A percentile compares a stretch with the other conserved stretches of the same genome.
Evolutionary conservation across 92 coral and sea anemone genomes (phyloP).

Genomic region (Pocillopora grandis): DNA sequence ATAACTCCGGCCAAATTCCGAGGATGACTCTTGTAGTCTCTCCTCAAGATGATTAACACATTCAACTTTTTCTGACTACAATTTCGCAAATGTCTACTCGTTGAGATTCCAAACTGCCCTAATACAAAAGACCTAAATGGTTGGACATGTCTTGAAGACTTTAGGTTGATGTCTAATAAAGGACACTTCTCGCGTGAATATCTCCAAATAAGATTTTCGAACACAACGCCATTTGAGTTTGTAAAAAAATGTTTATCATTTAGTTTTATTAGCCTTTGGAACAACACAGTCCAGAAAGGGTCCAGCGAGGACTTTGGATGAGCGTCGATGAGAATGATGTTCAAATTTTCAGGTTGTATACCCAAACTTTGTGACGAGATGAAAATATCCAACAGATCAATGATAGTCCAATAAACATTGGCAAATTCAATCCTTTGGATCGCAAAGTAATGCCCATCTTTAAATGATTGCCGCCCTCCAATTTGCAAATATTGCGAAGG

Average conservation of each 20-base stretch:
- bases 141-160: background rate
- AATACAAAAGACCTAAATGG: constrained; percentile 28
- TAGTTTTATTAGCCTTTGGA: constrained; percentile 14
- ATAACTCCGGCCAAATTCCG: constrained; percentile 19
- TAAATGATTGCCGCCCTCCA: background rate
- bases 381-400: constrained; percentile 31
- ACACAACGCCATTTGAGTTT: constrained; percentile 1
- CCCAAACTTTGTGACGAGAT: constrained; percentile 21
- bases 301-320: constrained; percentile 20
- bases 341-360: constrained; percentile 20
- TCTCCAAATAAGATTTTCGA: constrained; percentile 34
- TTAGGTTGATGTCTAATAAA: background rate
- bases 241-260: background rate
- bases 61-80: constrained; percentile 2
- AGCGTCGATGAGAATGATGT: constrained; percentile 26
- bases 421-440: constrained; percentile 36
- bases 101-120: constrained; percentile 18
- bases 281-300: constrained; percentile 30
- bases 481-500: background rate
- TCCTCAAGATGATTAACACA: constrained; percentile 20
- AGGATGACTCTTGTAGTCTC: constrained; percentile 37
- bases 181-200: constrained; percentile 20
- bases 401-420: constrained; percentile 40
- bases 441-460: constrained; percentile 24
- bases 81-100: background rate